A percentile compares a stretch with the other conserved stretches of the same genome.
Evolutionary conservation across 2,113 vertebrate species (phyloP).

Genomic region (Ctenodactylus gundi): DNA sequence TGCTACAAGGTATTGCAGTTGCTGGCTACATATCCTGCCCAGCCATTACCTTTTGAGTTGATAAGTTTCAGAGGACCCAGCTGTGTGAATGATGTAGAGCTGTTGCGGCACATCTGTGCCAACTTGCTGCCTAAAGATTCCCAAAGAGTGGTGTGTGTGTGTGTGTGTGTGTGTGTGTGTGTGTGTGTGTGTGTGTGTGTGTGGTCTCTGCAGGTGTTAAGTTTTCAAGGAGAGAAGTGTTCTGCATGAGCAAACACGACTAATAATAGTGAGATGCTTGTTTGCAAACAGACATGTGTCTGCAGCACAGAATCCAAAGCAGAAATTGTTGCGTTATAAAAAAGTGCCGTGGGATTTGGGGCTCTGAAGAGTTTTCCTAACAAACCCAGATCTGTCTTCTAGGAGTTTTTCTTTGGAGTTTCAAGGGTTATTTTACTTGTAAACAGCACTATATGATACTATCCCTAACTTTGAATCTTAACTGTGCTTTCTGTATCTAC

Average conservation of each 20-base stretch:
- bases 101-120: neutral
- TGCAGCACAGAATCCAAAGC: conserved; percentile 17
- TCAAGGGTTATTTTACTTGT: conserved; percentile 39
- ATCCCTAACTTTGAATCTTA: neutral
- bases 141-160: neutral
- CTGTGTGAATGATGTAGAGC: neutral
- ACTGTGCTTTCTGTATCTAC: neutral
- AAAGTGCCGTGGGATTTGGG: neutral
- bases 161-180: neutral
- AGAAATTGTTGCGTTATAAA: conserved; percentile 30
- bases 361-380: neutral
- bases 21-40: neutral
- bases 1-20: neutral
- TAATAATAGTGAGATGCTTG: conserved; percentile 61
- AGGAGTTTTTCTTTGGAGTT: neutral
- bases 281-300: conserved; percentile 57
- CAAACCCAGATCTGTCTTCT: neutral
- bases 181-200: neutral
- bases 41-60: neutral
- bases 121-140: neutral
- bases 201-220: conserved; percentile 48
- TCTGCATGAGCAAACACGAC: conserved; percentile 55
- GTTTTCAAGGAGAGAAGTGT: conserved; percentile 57
- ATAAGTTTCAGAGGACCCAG: neutral
- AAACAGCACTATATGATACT: neutral